Evolutionary conservation across 2,797 vertebrate genomes (phyloP).

Genomic region (Antennarius maculatus): DNA sequence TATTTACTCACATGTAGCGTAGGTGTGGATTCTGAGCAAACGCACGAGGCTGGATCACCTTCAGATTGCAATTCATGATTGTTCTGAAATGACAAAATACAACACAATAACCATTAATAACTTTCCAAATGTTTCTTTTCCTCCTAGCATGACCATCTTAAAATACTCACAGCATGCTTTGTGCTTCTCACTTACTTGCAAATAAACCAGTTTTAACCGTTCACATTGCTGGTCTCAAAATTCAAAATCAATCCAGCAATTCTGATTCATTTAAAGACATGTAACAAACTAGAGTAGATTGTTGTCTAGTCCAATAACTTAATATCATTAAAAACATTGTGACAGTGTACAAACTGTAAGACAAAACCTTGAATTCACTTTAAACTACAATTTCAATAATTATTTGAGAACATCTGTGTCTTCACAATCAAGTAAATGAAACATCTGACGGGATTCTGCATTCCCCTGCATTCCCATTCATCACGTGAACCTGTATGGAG

Average conservation of each 20-base stretch:
- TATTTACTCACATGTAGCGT: slow-evolving; percentile 94
- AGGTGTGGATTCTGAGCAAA: slow-evolving; percentile 96
- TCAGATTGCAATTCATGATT: slow-evolving; percentile 96
- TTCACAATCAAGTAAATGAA: slow-evolving; percentile 27
- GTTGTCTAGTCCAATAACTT: slow-evolving; percentile 30
- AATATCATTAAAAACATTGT: background rate
- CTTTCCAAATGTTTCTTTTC: background rate
- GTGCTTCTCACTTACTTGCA: background rate
- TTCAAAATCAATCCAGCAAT: background rate
- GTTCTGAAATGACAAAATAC: slow-evolving; percentile 82
- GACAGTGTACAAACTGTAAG: slow-evolving; percentile 16
- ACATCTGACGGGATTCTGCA: slow-evolving; percentile 2
- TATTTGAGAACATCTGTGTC: slow-evolving; percentile 43
- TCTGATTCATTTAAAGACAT: slow-evolving; percentile 4
- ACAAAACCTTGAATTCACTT: slow-evolving; percentile 49
- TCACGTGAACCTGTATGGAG: slow-evolving; percentile 32
- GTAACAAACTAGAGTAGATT: slow-evolving; percentile 17
- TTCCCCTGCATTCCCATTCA: background rate
- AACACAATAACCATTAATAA: slow-evolving; percentile 15
- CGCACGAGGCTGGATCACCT: slow-evolving; percentile 91
- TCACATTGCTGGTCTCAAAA: background rate
- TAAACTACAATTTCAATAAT: slow-evolving; percentile 20
- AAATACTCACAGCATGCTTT: background rate
- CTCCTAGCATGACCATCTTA: background rate
- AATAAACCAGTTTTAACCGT: slow-evolving; percentile 10